Conservation (phyloP, 2,888 invertebrate species). For the Apomyelois bistriatella region DNA sequence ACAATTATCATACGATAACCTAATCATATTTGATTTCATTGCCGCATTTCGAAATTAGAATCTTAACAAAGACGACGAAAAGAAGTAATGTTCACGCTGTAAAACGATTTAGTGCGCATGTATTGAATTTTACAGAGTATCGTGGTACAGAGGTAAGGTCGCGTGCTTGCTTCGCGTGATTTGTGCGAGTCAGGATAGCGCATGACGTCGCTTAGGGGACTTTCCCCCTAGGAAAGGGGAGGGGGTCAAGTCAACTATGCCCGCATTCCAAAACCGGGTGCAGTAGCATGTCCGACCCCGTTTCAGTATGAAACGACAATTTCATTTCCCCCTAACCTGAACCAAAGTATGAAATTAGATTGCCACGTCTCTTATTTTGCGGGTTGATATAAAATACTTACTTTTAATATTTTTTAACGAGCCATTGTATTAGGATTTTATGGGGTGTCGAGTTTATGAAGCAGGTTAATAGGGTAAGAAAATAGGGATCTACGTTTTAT, state of each 20-base stretch:
- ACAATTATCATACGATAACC: conserved; percentile 9
- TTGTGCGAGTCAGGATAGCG: conserved; percentile 66
- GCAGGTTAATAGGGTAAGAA: conserved; percentile 7
- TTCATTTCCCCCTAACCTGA: conserved; percentile 61
- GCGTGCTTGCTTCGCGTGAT: conserved; percentile 73
- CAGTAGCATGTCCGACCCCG: conserved; percentile 70
- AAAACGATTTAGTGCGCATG: conserved; percentile 15
- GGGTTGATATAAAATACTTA: conserved; percentile 15
- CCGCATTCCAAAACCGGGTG: conserved; percentile 64
- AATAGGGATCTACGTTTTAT: conserved; percentile 1
- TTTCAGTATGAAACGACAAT: conserved; percentile 68
- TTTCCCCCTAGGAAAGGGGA: conserved; percentile 42
- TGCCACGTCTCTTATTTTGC: conserved; percentile 33
- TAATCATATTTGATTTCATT: conserved; percentile 25
- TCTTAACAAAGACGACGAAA: background rate
- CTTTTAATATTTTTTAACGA: conserved; percentile 14
- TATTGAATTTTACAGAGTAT: conserved; percentile 35
- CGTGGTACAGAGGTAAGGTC: conserved; percentile 40
- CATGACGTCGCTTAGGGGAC: conserved; percentile 67
- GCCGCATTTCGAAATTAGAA: conserved; percentile 9
- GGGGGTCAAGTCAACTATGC: conserved; percentile 53
- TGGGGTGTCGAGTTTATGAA: conserved; percentile 11
- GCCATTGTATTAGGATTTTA: conserved; percentile 10
- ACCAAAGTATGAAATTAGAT: conserved; percentile 50
- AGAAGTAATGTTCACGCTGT: conserved; percentile 23